Evolutionary conservation across 2,113 vertebrate species (phyloP), one percentile per base, ranked within the genome.

Genomic region (Tretioscincus oriximinensis): DNA sequence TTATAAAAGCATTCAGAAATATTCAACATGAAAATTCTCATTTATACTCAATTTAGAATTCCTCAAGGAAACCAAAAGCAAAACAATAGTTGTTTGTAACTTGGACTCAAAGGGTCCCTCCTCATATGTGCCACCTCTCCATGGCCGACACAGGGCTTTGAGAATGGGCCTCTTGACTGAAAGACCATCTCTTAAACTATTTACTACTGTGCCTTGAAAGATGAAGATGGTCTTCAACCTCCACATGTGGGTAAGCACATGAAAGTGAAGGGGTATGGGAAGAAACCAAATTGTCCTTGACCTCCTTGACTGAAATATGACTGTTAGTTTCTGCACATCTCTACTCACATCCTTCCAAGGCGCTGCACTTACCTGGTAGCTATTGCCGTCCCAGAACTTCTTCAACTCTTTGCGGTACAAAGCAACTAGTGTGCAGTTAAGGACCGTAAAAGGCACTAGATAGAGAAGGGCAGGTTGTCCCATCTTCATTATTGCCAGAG

Each of bases 401-500:
- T 87, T 96, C 94, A 99, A 95, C 93, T 99, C 96, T 49, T 95
- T 95, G 81, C 96, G 95, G 67, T 87, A 96, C 89, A 93, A 96
- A 51, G 98, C 98, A 80, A 99, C 80, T 26, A 96, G 22, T 0
- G 96, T 92, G 20, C 95, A 95, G 66, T 96, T 95, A 76, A 98
- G 86, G 67, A 99, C 95, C 5, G 97, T 99, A 87, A 97, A 99
- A 0, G 98, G 98, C 81, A 99, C 98, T 51, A 99, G 93, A 82
- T 99, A 99, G 78, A 99, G 97, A 21, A 99, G 95, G 21, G 98
- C 98, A 5, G 98, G 98, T 83, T 99, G 98, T 65, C 97, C 97
- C 94, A 94, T 97, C 84, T 95, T 96, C 75, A 97, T 97, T 90
- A 98, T 72, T 54, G 97, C 93, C 95, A 99, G 90, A 83, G 96